Conservation (phyloP, 2,888 invertebrate genomes). For the Lathronympha strigana region DNA sequence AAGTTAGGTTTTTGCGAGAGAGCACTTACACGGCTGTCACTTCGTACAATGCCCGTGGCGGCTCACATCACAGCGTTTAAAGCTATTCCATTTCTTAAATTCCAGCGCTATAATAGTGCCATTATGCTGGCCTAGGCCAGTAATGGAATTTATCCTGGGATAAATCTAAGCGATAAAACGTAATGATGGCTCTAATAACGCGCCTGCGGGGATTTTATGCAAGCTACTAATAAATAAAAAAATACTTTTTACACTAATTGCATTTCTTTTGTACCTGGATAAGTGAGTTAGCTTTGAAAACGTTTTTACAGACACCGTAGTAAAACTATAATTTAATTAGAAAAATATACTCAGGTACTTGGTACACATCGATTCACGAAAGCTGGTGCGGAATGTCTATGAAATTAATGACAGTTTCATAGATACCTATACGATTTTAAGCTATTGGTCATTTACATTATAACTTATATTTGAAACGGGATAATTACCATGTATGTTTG, state of each 20-base stretch:
- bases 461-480: too few species aligned
- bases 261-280: background rate
- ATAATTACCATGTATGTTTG: too few species aligned
- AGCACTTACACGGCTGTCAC: conserved; percentile 23
- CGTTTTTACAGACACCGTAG: too few species aligned
- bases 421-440: too few species aligned
- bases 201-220: conserved; percentile 16
- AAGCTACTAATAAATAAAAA: conserved; percentile 17
- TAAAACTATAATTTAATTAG: too few species aligned
- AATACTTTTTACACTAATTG: conserved; percentile 12
- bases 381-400: too few species aligned
- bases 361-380: too few species aligned
- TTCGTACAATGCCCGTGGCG: conserved; percentile 23
- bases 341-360: too few species aligned
- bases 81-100: conserved; percentile 54
- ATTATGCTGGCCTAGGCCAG: conserved; percentile 49
- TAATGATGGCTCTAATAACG: conserved; percentile 42
- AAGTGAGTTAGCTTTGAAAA: background rate
- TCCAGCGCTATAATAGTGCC: conserved; percentile 51
- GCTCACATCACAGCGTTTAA: conserved; percentile 45
- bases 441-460: too few species aligned
- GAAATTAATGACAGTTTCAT: too few species aligned
- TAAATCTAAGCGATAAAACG: conserved; percentile 47
- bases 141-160: too few species aligned
- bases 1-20: conserved; percentile 8